A percentile compares a stretch with the other conserved stretches of the same genome.
These are phyloP conservation scores for Choristoneura fumiferana DNA, from an alignment of 1,140 invertebrate species.

Conservation along the genomic window DNA sequence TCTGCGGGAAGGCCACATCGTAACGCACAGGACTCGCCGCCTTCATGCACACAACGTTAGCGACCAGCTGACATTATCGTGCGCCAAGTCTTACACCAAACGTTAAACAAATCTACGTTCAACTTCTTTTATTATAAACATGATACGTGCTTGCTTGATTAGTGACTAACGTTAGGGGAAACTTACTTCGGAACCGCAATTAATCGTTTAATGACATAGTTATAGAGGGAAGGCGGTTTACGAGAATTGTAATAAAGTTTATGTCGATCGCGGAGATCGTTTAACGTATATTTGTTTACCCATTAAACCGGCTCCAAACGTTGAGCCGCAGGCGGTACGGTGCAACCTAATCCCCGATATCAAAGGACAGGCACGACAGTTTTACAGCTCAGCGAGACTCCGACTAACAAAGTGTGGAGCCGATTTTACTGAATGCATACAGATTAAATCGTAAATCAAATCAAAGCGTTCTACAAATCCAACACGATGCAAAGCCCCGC, in stretches of 20 bases:
- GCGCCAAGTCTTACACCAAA: no score
- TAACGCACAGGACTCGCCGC: no score
- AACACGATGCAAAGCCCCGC: conserved; percentile 39
- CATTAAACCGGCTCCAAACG: background rate
- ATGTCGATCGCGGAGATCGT: background rate
- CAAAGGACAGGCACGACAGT: background rate
- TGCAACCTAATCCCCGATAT: conserved; percentile 2
- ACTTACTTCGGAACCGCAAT: no score
- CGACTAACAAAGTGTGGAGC: no score
- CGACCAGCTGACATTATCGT: no score
- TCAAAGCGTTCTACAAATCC: conserved; percentile 19
- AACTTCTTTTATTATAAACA: no score
- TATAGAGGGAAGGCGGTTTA: conserved; percentile 1
- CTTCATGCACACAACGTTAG: no score
- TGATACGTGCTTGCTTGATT: no score
- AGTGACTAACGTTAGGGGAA: no score
- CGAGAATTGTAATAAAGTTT: background rate
- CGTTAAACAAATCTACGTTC: no score
- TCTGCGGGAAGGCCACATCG: conserved; percentile 75
- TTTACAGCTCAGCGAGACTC: background rate
- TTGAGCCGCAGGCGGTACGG: background rate
- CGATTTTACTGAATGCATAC: background rate
- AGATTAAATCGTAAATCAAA: conserved; percentile 7
- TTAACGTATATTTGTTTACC: conserved; percentile 30
- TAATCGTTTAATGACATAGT: background rate